Conservation (phyloP, 2,888 invertebrate species). For the Thera britannica region DNA sequence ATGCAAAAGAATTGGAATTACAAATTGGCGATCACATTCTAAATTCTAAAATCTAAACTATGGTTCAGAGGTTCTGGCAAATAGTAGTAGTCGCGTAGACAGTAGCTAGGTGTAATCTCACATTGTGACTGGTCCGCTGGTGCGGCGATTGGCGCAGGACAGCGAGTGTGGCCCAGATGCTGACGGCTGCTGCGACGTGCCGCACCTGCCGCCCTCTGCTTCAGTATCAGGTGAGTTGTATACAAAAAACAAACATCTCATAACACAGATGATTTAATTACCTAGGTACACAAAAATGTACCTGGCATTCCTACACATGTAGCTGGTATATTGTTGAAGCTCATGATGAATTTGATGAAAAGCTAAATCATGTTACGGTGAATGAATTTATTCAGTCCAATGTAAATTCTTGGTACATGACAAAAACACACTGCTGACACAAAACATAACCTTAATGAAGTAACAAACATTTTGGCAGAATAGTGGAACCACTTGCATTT, state of each 20-base stretch:
- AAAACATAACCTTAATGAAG: conserved; percentile 18
- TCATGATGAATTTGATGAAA: too few species aligned
- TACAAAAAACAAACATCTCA: neutral
- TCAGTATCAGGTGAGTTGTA: conserved; percentile 72
- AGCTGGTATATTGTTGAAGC: too few species aligned
- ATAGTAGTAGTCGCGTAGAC: conserved; percentile 57
- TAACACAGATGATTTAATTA: conserved; percentile 12
- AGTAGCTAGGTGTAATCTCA: conserved; percentile 83
- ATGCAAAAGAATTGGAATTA: conserved; percentile 15
- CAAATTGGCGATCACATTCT: conserved; percentile 26
- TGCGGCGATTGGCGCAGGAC: conserved; percentile 84
- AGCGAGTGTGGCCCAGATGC: conserved; percentile 81
- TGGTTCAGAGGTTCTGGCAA: conserved; percentile 58
- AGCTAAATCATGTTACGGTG: neutral
- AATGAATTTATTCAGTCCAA: too few species aligned
- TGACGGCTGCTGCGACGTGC: conserved; percentile 83
- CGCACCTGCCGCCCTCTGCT: conserved; percentile 82
- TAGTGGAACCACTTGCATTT: conserved; percentile 67
- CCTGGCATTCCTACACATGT: neutral
- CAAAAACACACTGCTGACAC: conserved; percentile 12
- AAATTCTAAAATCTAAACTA: conserved; percentile 21
- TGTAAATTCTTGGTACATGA: neutral
- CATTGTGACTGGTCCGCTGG: conserved; percentile 84
- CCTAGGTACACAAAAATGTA: neutral
- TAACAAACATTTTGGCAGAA: conserved; percentile 71